Evolutionary conservation across 1,140 invertebrate genomes (phyloP).

Genomic region (Elysia chlorotica): DNA sequence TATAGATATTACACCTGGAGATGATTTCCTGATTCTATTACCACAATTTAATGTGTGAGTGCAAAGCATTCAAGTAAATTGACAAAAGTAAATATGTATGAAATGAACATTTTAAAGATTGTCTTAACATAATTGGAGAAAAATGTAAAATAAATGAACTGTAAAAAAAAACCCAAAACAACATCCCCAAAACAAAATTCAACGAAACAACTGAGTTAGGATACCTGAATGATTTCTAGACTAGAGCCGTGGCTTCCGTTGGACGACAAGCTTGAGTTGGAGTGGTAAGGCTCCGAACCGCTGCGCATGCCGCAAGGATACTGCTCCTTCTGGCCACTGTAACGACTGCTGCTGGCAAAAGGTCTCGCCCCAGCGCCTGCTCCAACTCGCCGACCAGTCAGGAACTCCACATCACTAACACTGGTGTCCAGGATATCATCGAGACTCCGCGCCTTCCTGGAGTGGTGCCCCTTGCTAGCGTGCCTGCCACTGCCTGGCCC

Average conservation of each 20-base stretch:
- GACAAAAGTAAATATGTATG: no score
- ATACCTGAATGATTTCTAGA: constrained; percentile 60
- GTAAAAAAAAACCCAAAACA: no score
- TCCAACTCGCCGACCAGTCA: constrained; percentile 35
- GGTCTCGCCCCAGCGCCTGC: constrained; percentile 13
- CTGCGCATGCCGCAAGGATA: constrained; percentile 36
- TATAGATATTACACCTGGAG: no score
- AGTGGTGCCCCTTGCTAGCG: constrained; percentile 22
- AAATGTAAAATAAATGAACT: no score
- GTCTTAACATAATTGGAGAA: no score
- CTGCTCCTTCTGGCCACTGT: no score
- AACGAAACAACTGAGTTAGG: no score
- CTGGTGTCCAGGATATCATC: constrained; percentile 54
- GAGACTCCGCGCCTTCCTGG: constrained; percentile 57
- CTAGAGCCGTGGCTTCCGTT: constrained; percentile 56
- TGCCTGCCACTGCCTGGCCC: neutral
- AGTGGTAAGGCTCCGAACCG: constrained; percentile 52
- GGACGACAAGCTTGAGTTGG: constrained; percentile 57
- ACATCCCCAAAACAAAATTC: no score
- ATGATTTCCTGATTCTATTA: no score
- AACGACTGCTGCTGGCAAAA: constrained; percentile 21
- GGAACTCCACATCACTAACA: constrained; percentile 32
- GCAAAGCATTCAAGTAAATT: no score
- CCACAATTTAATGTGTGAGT: no score
- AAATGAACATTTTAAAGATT: no score